Conservation (phyloP, 2,888 invertebrate species). For the Cenopis cana region DNA sequence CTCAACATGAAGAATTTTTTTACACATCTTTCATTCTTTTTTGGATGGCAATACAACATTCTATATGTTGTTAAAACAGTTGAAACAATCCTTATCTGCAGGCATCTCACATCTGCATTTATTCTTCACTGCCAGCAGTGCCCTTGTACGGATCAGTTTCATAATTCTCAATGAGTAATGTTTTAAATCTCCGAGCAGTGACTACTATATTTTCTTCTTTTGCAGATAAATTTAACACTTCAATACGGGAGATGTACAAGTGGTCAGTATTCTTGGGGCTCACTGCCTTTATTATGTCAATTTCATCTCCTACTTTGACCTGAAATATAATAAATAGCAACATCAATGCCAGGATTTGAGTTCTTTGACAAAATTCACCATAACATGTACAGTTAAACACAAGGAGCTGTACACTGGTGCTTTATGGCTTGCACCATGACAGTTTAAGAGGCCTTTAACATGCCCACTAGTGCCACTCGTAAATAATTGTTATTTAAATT, state of each 20-base stretch:
- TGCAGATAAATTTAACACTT: conserved; percentile 83
- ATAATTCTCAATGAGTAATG: conserved; percentile 90
- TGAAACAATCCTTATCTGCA: background rate
- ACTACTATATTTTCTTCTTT: conserved; percentile 85
- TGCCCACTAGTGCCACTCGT: no score
- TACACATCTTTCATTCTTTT: background rate
- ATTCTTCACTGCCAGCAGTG: conserved; percentile 51
- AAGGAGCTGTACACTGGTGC: no score
- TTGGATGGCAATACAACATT: no score
- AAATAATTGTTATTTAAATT: no score
- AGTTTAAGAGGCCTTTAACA: no score
- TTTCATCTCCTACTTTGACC: conserved; percentile 89
- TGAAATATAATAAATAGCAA: conserved; percentile 60
- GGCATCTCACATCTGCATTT: conserved; percentile 45
- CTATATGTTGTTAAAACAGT: no score
- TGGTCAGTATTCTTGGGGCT: conserved; percentile 89
- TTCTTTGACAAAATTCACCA: no score
- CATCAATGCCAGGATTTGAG: no score
- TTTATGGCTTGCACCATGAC: no score
- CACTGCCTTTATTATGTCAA: conserved; percentile 90
- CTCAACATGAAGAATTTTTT: no score
- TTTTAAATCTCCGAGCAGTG: conserved; percentile 88
- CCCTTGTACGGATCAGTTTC: conserved; percentile 79
- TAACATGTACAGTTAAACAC: no score
- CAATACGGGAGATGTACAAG: conserved; percentile 88